phyloP scores from a whole-genome alignment of 2,797 vertebrate species.

The Lophius americanus region DNA sequence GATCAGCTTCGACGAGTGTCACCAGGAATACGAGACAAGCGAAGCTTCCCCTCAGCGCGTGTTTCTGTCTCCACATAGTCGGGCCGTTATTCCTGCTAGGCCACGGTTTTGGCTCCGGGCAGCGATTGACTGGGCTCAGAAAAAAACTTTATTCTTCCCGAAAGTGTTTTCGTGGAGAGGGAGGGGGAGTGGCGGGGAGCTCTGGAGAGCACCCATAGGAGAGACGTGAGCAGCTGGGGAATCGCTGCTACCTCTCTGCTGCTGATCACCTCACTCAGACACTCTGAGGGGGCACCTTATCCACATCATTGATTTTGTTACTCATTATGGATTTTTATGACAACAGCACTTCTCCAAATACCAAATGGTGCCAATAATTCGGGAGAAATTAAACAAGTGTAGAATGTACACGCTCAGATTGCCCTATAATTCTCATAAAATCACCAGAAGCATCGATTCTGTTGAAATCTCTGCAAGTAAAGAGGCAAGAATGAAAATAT shows the following conservation, averaged over 20 bases:
- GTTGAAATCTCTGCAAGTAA: no score
- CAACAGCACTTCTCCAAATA: no score
- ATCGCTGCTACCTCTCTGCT: constrained; percentile 45
- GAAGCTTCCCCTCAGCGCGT: constrained; percentile 56
- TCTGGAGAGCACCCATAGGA: constrained; percentile 19
- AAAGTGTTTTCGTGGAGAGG: constrained; percentile 67
- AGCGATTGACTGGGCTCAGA: constrained; percentile 43
- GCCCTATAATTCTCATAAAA: no score
- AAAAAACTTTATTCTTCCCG: constrained; percentile 69
- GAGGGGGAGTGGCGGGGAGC: constrained; percentile 21
- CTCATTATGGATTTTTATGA: no score
- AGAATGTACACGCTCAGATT: no score
- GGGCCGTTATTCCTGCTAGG: constrained; percentile 61
- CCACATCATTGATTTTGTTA: no score
- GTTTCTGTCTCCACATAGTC: constrained; percentile 75
- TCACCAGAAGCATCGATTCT: no score
- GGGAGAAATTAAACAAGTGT: no score
- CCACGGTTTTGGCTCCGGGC: constrained; percentile 55
- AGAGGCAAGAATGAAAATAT: no score
- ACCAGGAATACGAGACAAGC: constrained; percentile 69
- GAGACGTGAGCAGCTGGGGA: constrained; percentile 52
- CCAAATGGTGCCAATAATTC: no score
- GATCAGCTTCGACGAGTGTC: constrained; percentile 71
- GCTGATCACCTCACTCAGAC: neutral
- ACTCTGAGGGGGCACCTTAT: no score